Percentiles rank a stretch among this genome's conserved stretches.
These are phyloP conservation scores for Melanostigma gelatinosum DNA, from an alignment of 2,113 vertebrate species.

Conservation along the genomic window DNA sequence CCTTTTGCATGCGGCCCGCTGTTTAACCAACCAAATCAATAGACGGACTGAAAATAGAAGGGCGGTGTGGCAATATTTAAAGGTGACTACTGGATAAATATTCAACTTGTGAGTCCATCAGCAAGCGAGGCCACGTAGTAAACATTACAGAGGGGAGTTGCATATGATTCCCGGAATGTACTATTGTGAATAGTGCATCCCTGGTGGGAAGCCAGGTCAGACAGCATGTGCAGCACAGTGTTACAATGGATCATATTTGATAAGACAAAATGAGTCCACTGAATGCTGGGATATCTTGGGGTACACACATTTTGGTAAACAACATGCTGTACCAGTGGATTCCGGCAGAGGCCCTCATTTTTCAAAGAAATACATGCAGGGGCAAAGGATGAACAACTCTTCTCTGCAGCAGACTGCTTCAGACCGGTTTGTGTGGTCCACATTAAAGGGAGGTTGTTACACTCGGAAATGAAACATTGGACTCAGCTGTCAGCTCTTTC, in stretches of 20 bases:
- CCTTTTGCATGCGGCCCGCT: neutral
- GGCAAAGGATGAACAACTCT: constrained; percentile 46
- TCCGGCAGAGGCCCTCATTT: constrained; percentile 74
- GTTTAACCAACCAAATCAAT: constrained; percentile 66
- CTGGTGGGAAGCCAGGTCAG: neutral
- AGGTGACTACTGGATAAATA: constrained; percentile 22
- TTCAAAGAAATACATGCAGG: constrained; percentile 37
- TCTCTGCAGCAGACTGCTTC: constrained; percentile 72
- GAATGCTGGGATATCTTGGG: constrained; percentile 47
- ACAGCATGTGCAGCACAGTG: neutral
- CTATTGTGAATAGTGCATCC: neutral
- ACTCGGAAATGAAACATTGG: constrained; percentile 29
- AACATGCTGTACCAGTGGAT: constrained; percentile 65
- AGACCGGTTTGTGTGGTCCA: constrained; percentile 76
- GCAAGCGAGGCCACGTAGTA: no score
- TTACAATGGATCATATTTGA: constrained; percentile 24
- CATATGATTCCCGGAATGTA: neutral
- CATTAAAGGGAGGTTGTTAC: constrained; percentile 44
- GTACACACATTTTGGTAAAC: constrained; percentile 70
- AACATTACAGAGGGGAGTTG: neutral
- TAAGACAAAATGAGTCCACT: constrained; percentile 15
- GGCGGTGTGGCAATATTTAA: constrained; percentile 33
- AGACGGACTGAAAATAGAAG: constrained; percentile 58
- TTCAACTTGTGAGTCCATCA: constrained; percentile 20
- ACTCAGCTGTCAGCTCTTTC: constrained; percentile 47